Evolutionary conservation across 2,888 invertebrate genomes (phyloP), one percentile per base, ranked within the genome.

Genomic region (Notocelia uddmanniana): DNA sequence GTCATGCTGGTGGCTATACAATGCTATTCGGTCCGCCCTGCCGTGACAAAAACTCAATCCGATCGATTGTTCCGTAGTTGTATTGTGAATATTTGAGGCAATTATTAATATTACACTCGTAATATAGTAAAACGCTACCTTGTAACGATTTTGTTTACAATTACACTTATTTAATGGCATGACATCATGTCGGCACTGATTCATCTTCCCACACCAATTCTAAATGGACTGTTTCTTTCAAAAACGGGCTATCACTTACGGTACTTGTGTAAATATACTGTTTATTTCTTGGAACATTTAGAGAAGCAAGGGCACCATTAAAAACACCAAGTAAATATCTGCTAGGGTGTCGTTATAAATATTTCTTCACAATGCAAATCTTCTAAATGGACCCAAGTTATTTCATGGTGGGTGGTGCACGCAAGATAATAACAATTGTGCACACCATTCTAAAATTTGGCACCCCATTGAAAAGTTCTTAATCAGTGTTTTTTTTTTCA

Each of bases 1-100:
- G 86, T 89, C 80, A 85, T 73, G 70, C 71, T 75, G 73, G 68
- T 62, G 23, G 67, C 52, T 78, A 77, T 73, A 73, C 69, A 60
- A 69, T 60, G 59, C 69, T 63, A 69, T 58, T 69, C 59, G 66
- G 21, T 81, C 80, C 76, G 78, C 76, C 73, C 76, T 18, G 74
- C 76, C 78, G 80, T 86, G 78, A 88, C 87, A 83, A 85, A 87
- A 87, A 78, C 84, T 80, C 81, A 74, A 79, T 85, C 83, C 82
- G 80, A 76, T 82, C 77, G 76, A 76, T 79, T 78, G 74, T 78
- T 75, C 79, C 79, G 80, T 84, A 80, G 80, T 83, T 79, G 77
- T 80, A 79, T 84, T 81, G 80, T 80, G 70, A 57, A 82, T 77
- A 79, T 79, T 80, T 75, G 69, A 78, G 77, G 78, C 79, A 80